phyloP scores from a whole-genome alignment of 2,888 invertebrate genomes.

The Gortyna flavago region DNA sequence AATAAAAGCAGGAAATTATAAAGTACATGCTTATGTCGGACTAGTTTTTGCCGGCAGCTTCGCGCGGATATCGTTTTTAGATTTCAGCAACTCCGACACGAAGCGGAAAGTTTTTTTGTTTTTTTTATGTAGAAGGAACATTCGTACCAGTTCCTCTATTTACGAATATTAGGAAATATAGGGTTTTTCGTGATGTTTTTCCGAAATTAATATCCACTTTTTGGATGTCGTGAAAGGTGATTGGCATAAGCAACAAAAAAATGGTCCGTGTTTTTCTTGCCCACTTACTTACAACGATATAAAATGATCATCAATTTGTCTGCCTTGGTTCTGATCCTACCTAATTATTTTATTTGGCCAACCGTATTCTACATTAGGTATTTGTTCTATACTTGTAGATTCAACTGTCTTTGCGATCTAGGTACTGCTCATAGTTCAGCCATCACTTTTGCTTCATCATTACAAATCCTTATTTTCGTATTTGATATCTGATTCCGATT shows the following conservation, averaged over 20 bases:
- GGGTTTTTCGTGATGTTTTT: slow-evolving; percentile 2
- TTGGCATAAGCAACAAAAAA: neutral
- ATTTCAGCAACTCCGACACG: slow-evolving; percentile 41
- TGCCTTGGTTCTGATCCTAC: neutral
- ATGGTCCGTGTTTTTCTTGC: neutral
- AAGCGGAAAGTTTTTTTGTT: slow-evolving; percentile 32
- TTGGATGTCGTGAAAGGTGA: neutral
- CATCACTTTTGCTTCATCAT: slow-evolving; percentile 21
- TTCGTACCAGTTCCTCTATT: slow-evolving; percentile 13
- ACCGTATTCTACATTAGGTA: neutral
- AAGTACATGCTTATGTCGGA: slow-evolving; percentile 43
- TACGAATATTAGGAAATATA: slow-evolving; percentile 1
- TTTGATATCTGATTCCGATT: slow-evolving; percentile 34
- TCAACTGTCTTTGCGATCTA: slow-evolving; percentile 3
- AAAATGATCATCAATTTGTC: neutral
- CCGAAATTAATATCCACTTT: neutral
- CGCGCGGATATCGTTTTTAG: slow-evolving; percentile 48
- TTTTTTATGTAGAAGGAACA: slow-evolving; percentile 1
- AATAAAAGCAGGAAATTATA: slow-evolving; percentile 53
- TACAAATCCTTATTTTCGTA: slow-evolving; percentile 36
- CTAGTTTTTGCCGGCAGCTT: slow-evolving; percentile 35
- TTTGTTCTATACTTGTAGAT: neutral
- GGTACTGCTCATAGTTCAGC: neutral
- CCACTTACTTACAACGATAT: neutral
- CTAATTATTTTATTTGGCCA: neutral